phyloP scores from a whole-genome alignment of 2,888 invertebrate genomes.

The Odontothrips loti region DNA sequence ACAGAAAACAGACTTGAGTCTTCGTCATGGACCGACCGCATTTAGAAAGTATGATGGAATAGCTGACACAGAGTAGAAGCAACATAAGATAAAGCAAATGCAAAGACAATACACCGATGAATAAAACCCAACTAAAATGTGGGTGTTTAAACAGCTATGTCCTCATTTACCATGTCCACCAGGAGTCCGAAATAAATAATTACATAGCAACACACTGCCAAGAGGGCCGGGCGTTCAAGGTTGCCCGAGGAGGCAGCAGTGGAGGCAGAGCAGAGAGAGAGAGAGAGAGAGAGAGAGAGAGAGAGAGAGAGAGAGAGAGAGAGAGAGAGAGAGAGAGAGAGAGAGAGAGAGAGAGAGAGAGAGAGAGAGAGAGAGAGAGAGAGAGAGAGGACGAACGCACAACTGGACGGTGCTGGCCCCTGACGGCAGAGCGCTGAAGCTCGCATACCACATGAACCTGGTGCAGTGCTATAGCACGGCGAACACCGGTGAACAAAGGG shows the following conservation, averaged over 20 bases:
- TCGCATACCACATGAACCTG: too few relatives aligned
- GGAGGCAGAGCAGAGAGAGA: background rate
- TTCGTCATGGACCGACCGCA: too few relatives aligned
- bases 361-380: background rate
- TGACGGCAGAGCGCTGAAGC: background rate
- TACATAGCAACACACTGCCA: background rate
- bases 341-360: background rate
- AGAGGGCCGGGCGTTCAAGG: background rate
- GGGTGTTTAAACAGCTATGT: too few relatives aligned
- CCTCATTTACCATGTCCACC: too few relatives aligned
- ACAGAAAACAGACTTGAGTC: background rate
- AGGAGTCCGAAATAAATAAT: conserved; percentile 14
- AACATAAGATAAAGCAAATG: background rate
- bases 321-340: background rate
- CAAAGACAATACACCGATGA: too few relatives aligned
- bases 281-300: background rate
- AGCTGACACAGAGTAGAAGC: background rate
- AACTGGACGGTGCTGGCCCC: background rate
- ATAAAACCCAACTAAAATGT: too few relatives aligned
- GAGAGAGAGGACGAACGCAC: background rate
- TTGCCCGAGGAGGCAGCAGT: background rate
- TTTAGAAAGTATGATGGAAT: too few relatives aligned
- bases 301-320: background rate
- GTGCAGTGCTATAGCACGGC: too few relatives aligned
- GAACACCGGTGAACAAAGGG: too few relatives aligned